Evolutionary conservation across 2,888 invertebrate genomes (phyloP).

Genomic region (Chalcis sispes): DNA sequence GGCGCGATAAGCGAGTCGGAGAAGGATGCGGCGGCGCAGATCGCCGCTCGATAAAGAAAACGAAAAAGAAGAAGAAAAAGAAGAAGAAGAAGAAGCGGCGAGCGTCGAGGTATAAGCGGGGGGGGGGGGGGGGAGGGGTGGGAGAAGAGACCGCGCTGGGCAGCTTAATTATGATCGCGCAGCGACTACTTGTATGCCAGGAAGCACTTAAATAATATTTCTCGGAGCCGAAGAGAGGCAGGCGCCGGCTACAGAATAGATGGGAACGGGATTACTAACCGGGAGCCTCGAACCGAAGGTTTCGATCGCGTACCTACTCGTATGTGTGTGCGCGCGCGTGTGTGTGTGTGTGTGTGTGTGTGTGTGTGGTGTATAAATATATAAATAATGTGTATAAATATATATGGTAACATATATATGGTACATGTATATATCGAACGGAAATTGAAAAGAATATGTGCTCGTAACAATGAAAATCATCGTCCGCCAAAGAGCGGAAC

Average conservation of each 20-base stretch:
- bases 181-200: constrained; percentile 75
- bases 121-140: constrained; percentile 22
- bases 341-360: no score
- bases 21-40: neutral
- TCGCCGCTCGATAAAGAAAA: neutral
- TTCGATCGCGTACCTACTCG: constrained; percentile 67
- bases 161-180: constrained; percentile 75
- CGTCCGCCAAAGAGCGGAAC: no score
- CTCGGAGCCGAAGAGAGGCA: constrained; percentile 62
- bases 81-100: neutral
- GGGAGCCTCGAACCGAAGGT: constrained; percentile 52
- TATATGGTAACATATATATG: no score
- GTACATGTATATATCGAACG: constrained; percentile 71
- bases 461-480: constrained; percentile 62
- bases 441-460: constrained; percentile 72
- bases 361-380: no score
- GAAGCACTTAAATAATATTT: constrained; percentile 76
- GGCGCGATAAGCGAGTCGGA: neutral
- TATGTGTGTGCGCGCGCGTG: no score
- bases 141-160: constrained; percentile 57
- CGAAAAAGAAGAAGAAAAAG: neutral
- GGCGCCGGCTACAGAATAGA: neutral
- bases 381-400: no score
- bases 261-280: constrained; percentile 6
- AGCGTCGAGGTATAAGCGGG: neutral